These are phyloP conservation scores for Microcebus tavaratra DNA, from an alignment of 2,113 vertebrate species.

Conservation along the genomic window DNA sequence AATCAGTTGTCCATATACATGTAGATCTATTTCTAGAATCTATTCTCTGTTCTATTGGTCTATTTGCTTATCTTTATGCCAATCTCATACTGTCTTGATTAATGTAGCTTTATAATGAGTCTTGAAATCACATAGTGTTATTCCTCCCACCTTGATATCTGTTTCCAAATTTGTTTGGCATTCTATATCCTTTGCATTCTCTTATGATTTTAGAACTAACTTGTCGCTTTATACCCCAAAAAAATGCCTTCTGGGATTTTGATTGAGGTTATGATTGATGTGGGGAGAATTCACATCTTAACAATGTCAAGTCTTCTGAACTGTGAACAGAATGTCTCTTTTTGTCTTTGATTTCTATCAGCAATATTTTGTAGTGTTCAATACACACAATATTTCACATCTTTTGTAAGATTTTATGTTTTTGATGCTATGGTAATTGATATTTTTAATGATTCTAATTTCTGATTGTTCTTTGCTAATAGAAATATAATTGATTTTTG, in stretches of 20 bases:
- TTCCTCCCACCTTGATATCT: background rate
- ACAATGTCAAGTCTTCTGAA: background rate
- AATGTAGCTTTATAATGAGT: background rate
- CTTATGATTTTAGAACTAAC: background rate
- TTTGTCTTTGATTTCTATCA: background rate
- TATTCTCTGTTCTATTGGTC: background rate
- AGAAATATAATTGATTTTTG: background rate
- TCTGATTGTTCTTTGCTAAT: background rate
- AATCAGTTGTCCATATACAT: background rate
- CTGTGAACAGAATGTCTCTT: background rate
- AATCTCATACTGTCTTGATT: background rate
- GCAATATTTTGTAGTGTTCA: background rate
- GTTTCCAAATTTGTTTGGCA: background rate
- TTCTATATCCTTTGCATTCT: background rate
- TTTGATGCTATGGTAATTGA: background rate
- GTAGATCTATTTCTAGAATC: background rate
- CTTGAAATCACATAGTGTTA: background rate
- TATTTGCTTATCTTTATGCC: background rate
- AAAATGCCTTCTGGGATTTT: background rate
- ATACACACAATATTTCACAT: background rate
- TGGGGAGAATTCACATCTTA: background rate
- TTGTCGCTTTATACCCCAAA: background rate
- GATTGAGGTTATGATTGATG: background rate
- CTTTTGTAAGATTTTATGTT: background rate
- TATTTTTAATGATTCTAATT: background rate